Percentiles rank a stretch among this genome's conserved stretches.
These are phyloP conservation scores for Phallusia fumigata DNA, from an alignment of 23 tunicate genomes.

Conservation along the genomic window DNA sequence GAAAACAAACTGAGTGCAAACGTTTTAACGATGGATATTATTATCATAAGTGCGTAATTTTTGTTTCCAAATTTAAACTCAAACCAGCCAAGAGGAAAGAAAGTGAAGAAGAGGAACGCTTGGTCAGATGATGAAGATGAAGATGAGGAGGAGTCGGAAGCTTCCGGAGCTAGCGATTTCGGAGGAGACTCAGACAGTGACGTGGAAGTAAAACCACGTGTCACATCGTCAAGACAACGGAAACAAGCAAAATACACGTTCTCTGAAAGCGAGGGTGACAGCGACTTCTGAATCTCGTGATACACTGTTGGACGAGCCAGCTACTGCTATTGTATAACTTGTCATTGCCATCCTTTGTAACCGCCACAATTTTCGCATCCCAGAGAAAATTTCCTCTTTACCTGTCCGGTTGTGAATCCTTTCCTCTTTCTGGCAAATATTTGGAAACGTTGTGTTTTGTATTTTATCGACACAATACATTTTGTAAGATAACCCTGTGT, in stretches of 20 bases:
- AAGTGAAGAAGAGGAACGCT: neutral
- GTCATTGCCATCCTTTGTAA: neutral
- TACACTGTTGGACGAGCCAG: too few relatives aligned
- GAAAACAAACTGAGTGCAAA: too few relatives aligned
- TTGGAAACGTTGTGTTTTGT: too few relatives aligned
- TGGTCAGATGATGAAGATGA: conserved; percentile 4
- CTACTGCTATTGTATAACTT: too few relatives aligned
- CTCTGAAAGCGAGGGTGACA: conserved; percentile 26
- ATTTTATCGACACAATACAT: too few relatives aligned
- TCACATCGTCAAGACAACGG: conserved; percentile 5
- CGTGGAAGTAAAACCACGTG: conserved; percentile 2
- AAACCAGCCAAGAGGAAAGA: conserved; percentile 3
- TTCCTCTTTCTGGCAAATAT: too few relatives aligned
- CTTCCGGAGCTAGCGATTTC: neutral
- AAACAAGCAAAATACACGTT: conserved; percentile 27
- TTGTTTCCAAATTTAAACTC: neutral
- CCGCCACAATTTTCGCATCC: too few relatives aligned
- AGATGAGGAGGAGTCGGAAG: neutral
- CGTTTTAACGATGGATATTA: too few relatives aligned
- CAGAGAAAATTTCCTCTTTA: too few relatives aligned
- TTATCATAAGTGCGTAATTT: too few relatives aligned
- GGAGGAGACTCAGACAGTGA: neutral
- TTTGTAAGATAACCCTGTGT: too few relatives aligned
- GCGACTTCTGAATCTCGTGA: conserved; percentile 9
- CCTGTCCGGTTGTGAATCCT: too few relatives aligned